phyloP scores from a whole-genome alignment of 2,797 vertebrate species.

The Pseudotriccus pelzelni region DNA sequence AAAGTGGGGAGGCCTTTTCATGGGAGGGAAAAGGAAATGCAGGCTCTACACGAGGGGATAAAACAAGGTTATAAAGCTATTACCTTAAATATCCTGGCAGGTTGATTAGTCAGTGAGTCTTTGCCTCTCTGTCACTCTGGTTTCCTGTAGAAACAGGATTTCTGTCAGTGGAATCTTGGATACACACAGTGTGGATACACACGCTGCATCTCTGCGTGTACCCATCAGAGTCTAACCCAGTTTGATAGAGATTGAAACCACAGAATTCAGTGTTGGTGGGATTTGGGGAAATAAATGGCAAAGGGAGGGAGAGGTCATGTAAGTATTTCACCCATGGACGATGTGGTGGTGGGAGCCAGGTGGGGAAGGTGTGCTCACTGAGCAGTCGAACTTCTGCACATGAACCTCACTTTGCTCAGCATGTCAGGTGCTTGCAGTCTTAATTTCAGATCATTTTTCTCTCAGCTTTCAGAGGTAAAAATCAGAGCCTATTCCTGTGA shows the following conservation, averaged over 20 bases:
- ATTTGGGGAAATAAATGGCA: neutral
- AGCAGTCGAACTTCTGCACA: neutral
- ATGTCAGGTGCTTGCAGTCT: rapidly evolving
- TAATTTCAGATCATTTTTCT: neutral
- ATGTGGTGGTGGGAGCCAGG: neutral
- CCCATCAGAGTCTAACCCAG: neutral
- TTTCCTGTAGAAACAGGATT: neutral
- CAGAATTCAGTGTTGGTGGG: neutral
- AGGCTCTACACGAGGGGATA: neutral
- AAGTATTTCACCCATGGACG: neutral
- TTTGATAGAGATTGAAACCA: neutral
- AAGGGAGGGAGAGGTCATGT: neutral
- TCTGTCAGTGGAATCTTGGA: neutral
- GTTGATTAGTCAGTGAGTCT: neutral
- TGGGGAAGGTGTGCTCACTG: neutral
- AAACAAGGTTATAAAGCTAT: neutral
- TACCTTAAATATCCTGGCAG: neutral
- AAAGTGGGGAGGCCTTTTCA: rapidly evolving
- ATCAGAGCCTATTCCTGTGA: neutral
- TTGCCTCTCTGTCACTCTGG: neutral
- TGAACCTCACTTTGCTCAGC: neutral
- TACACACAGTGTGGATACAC: no score
- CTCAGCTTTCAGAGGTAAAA: neutral
- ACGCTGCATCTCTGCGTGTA: neutral
- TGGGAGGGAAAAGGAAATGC: neutral